These are phyloP conservation scores for Sarcophaga variegata DNA, from an alignment of 2,888 invertebrate species.

Conservation along the genomic window DNA sequence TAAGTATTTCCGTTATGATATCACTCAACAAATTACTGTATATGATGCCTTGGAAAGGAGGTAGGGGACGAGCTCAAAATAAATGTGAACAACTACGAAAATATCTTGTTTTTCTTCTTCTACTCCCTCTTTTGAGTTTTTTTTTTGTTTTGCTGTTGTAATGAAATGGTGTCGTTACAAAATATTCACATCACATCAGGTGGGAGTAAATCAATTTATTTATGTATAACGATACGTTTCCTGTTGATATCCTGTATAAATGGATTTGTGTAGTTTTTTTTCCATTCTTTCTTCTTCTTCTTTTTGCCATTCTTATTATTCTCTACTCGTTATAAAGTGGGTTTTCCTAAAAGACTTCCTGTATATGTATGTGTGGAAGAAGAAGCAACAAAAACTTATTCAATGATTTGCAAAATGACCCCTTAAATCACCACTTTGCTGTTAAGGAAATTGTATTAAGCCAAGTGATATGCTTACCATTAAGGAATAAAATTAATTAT, in stretches of 20 bases:
- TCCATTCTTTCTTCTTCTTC: neutral
- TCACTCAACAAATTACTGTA: constrained; percentile 33
- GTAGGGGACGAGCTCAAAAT: neutral
- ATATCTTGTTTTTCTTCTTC: neutral
- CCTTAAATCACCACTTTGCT: constrained; percentile 26
- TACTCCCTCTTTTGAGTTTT: too few species aligned
- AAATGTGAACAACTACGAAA: constrained; percentile 16
- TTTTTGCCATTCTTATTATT: neutral
- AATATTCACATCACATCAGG: constrained; percentile 42
- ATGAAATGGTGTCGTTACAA: constrained; percentile 7
- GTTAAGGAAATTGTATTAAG: constrained; percentile 9
- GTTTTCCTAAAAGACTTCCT: constrained; percentile 45
- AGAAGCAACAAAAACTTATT: constrained; percentile 12
- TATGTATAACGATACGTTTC: constrained; percentile 48
- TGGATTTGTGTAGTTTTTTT: neutral
- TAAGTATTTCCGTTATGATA: constrained; percentile 37
- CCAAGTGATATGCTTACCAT: too few species aligned
- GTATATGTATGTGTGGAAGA: neutral
- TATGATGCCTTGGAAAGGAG: neutral
- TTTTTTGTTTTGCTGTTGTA: neutral
- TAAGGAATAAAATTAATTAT: too few species aligned
- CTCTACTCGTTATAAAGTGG: neutral
- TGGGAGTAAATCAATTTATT: constrained; percentile 63
- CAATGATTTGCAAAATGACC: constrained; percentile 25
- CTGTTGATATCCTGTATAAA: constrained; percentile 36